A percentile compares a stretch with the other conserved stretches of the same genome.
These are phyloP conservation scores for Synaphobranchus kaupii DNA, from an alignment of 2,797 vertebrate genomes.

Conservation along the genomic window DNA sequence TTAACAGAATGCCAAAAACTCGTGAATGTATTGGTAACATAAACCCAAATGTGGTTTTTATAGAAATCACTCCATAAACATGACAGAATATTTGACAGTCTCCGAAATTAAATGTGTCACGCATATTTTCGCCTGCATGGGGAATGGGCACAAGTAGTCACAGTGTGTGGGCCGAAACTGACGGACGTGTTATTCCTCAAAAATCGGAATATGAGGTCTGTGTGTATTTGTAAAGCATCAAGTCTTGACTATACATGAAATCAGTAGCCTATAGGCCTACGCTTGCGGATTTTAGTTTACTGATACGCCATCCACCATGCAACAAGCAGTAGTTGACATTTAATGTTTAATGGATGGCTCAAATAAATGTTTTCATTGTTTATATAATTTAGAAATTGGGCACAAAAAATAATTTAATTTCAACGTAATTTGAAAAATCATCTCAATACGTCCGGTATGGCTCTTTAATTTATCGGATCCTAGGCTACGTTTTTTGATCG, in stretches of 20 bases:
- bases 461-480: no score
- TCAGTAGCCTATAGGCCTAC: slow-evolving; percentile 21
- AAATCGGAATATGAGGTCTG: not conserved
- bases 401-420: no score
- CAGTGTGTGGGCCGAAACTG: slow-evolving; percentile 40
- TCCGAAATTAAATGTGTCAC: slow-evolving; percentile 49
- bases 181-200: slow-evolving; percentile 25
- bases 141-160: slow-evolving; percentile 13
- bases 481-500: no score
- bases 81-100: slow-evolving; percentile 37
- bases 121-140: slow-evolving; percentile 46
- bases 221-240: slow-evolving; percentile 35
- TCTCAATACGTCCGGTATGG: no score
- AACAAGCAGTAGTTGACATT: not conserved
- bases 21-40: slow-evolving; percentile 31
- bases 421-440: no score
- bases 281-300: not conserved
- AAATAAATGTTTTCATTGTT: not conserved
- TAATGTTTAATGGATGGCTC: not conserved
- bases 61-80: slow-evolving; percentile 35
- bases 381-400: no score
- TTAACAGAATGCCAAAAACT: not conserved
- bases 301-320: not conserved
- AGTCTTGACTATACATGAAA: slow-evolving; percentile 36
- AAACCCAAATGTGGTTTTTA: slow-evolving; percentile 30